Base-by-base conservation (phyloP, 2,797 vertebrate species). In the Ptychadena robeensis region DNA sequence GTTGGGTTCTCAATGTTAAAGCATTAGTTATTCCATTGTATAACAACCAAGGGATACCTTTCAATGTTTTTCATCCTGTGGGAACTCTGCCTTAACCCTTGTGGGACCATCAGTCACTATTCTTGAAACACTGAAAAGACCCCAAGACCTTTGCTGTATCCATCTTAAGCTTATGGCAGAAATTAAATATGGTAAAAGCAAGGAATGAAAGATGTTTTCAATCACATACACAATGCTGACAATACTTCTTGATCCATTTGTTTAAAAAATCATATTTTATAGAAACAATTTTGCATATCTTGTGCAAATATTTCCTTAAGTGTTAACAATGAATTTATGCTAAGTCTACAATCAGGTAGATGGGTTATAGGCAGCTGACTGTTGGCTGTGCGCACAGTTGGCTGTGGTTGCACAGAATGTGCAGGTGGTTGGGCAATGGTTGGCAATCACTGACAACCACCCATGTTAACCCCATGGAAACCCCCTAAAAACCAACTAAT, bases 121-220 rank as follows among this genome's bases (percentile, higher is more conserved):
- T 32, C n/a, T 28, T 18, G 48, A 31, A 25, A 35, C n/a, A 53
- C 75, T 40, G 12, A 25, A 27, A 37, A 78, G 40, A 57, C 75
- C 30, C 48, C 48, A 66, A 63, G 73, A 75, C 57, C 57, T 63
- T 63, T 14, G 61, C 12, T 75, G 34, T 34, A 75, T 63, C 73
- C 22, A 28, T 75, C 73, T 63, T 35, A 37, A 63, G 57, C 73
- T 63, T 63, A 27, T 63, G 34, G 18, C 73, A 75, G 30, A 63
- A 75, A 75, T 37, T 63, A 57, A 75, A 75, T 28, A 63, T 57
- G 57, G n/a, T 48, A 48, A 59, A 22, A 25, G 5, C 32, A 22
- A 25, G 25, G 9, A 35, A 73, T 53, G 7, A 53, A 22, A 7
- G 18, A 53, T 22, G 1, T 22, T 22, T 53, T 53, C 18, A 22